Evolutionary conservation across 2,113 vertebrate genomes (phyloP).

Genomic region (Gobio gobio): DNA sequence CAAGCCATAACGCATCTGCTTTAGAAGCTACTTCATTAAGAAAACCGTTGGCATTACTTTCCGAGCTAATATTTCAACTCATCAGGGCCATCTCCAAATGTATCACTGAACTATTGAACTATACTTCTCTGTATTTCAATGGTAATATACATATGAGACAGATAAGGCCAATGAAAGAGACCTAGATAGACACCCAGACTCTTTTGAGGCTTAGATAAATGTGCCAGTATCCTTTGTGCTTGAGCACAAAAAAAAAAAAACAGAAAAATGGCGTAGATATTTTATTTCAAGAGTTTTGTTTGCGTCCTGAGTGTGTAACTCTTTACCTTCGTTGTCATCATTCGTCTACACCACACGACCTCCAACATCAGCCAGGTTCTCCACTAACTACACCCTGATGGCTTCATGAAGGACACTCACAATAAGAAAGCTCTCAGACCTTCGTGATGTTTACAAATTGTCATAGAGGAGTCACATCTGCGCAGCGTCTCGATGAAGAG

Average conservation of each 20-base stretch:
- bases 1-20: neutral
- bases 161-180: neutral
- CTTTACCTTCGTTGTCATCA: neutral
- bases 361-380: neutral
- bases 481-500: neutral
- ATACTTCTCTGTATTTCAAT: neutral
- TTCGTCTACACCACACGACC: neutral
- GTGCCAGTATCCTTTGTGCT: neutral
- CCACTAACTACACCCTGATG: neutral
- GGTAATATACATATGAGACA: neutral
- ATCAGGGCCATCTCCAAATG: neutral
- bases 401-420: neutral
- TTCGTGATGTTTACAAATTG: neutral
- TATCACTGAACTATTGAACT: neutral
- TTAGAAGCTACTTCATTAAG: neutral
- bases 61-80: neutral
- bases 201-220: neutral
- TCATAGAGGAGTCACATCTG: slow-evolving; percentile 6
- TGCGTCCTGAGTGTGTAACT: neutral
- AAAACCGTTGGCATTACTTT: neutral
- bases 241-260: no score
- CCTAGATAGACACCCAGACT: neutral
- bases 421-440: slow-evolving; percentile 1
- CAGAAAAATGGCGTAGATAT: neutral
- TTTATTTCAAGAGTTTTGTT: neutral